A percentile compares a stretch with the other conserved stretches of the same genome.
Conservation (phyloP, 2,888 invertebrate genomes). For the Malacosoma neustria region DNA sequence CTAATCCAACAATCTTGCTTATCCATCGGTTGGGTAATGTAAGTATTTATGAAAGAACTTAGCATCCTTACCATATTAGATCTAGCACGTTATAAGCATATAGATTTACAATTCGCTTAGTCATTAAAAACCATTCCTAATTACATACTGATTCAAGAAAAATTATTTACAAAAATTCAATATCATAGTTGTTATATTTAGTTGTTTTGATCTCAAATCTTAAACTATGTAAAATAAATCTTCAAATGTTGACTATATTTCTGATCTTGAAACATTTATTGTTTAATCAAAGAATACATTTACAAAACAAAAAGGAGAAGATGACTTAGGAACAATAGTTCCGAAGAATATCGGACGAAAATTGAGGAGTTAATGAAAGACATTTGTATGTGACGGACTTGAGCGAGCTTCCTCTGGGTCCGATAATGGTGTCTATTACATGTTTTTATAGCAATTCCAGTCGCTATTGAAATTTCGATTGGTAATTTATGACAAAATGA, state of each 20-base stretch:
- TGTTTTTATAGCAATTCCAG: conserved; percentile 31
- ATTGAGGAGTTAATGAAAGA: conserved; percentile 66
- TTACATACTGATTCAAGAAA: too few relatives aligned
- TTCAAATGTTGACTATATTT: too few relatives aligned
- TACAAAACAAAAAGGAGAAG: conserved; percentile 15
- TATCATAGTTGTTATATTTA: too few relatives aligned
- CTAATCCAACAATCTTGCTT: conserved; percentile 27
- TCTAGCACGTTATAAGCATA: too few relatives aligned
- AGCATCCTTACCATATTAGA: too few relatives aligned
- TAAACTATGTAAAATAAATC: too few relatives aligned
- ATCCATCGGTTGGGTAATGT: conserved; percentile 26
- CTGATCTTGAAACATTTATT: too few relatives aligned
- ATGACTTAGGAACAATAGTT: conserved; percentile 43
- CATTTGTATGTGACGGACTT: conserved; percentile 72
- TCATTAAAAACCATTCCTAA: too few relatives aligned
- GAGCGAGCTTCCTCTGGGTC: conserved; percentile 59
- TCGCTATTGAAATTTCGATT: conserved; percentile 12
- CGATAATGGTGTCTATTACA: conserved; percentile 44
- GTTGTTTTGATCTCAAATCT: too few relatives aligned
- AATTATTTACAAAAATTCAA: too few relatives aligned
- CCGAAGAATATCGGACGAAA: conserved; percentile 49
- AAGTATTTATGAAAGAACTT: conserved; percentile 27
- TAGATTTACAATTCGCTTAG: too few relatives aligned
- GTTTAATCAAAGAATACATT: conserved; percentile 1
- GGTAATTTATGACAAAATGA: neutral